A percentile compares a stretch with the other conserved stretches of the same genome.
These are phyloP conservation scores for Cosmorhoe ocellata DNA, from an alignment of 2,888 invertebrate species.

Conservation along the genomic window DNA sequence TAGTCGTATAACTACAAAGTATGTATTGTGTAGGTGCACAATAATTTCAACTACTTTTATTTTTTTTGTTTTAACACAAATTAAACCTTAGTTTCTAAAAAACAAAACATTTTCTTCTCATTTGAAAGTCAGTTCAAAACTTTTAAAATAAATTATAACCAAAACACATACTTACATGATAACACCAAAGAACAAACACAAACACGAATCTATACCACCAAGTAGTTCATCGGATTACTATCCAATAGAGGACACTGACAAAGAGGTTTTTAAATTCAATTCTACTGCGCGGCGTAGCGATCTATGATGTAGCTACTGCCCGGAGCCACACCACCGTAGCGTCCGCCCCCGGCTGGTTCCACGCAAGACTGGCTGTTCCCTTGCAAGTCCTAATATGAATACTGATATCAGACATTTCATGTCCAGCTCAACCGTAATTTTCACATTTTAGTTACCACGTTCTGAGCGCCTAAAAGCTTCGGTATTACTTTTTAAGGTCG, in stretches of 20 bases:
- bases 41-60: no score
- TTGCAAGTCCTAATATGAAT: slow-evolving; percentile 21
- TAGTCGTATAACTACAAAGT: no score
- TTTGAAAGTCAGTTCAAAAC: no score
- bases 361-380: slow-evolving; percentile 52
- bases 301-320: slow-evolving; percentile 27
- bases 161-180: slow-evolving; percentile 7
- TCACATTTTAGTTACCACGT: slow-evolving; percentile 40
- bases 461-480: slow-evolving; percentile 37
- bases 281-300: slow-evolving; percentile 33
- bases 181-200: slow-evolving; percentile 14
- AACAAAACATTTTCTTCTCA: no score
- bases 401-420: slow-evolving; percentile 28
- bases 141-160: no score
- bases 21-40: no score
- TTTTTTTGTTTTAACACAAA: no score
- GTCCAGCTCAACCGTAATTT: slow-evolving; percentile 37
- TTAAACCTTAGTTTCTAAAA: no score
- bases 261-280: slow-evolving; percentile 41
- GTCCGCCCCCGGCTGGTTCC: slow-evolving; percentile 49
- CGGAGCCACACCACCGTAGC: slow-evolving; percentile 57
- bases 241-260: slow-evolving; percentile 28
- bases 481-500: slow-evolving; percentile 8
- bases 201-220: slow-evolving; percentile 19
- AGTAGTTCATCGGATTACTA: slow-evolving; percentile 22